These are phyloP conservation scores for Apostichopus leukothele DNA, from an alignment of 53 echinoderm and acorn worm genomes.

Conservation along the genomic window DNA sequence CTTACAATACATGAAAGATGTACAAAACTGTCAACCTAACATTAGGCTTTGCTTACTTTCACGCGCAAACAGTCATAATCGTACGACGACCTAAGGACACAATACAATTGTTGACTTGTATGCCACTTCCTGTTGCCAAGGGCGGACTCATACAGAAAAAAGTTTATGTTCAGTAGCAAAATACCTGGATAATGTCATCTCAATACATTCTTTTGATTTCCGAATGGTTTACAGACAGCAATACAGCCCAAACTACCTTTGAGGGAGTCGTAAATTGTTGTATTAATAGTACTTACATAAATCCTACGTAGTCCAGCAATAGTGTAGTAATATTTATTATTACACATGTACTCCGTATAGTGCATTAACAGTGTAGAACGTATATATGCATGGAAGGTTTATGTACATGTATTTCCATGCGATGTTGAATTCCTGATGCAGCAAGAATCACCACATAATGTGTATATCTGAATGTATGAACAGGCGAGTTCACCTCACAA, in stretches of 20 bases:
- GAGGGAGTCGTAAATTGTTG: neutral
- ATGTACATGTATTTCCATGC: neutral
- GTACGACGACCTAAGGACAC: too few species aligned
- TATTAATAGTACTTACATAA: neutral
- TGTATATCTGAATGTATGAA: too few species aligned
- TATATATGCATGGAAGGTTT: neutral
- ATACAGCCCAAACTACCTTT: too few species aligned
- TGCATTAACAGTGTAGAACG: neutral
- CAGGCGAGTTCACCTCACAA: too few species aligned
- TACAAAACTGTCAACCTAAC: too few species aligned
- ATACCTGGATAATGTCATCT: neutral
- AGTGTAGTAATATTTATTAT: neutral
- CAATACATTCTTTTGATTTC: neutral
- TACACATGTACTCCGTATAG: neutral
- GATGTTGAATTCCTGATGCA: too few species aligned
- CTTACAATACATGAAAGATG: too few species aligned
- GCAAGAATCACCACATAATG: too few species aligned
- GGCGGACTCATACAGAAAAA: constrained; percentile 53
- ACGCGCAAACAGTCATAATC: too few species aligned
- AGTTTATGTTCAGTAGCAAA: neutral
- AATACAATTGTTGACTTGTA: constrained; percentile 21
- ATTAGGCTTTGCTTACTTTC: too few species aligned
- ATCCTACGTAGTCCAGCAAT: neutral
- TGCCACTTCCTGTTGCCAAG: constrained; percentile 99
- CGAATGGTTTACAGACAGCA: too few species aligned